Evolutionary conservation across 2,888 invertebrate species (phyloP), one percentile per base, ranked within the genome.

Genomic region (Cerceris ruficornis): DNA sequence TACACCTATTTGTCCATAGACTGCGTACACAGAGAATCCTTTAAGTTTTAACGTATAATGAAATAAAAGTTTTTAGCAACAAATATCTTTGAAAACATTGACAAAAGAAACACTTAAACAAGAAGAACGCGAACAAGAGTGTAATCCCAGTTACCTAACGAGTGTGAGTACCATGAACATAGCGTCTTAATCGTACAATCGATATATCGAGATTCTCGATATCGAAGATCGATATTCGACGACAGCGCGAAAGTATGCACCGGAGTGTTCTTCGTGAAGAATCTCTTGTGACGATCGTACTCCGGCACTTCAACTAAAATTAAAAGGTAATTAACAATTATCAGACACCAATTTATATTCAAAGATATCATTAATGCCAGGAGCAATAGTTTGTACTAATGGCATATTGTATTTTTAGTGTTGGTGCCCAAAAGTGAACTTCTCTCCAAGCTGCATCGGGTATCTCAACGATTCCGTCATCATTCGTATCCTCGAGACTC

Each of bases 141-240:
- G 14, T 61, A 46, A 61, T 46, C 9, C 13, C 7, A 46, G 6
- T 78, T 85, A 87, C 87, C 86, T 59, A 87, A 77, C 43, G 72
- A 81, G 14, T 75, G 46, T 8, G 86, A 65, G 68, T 84, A 83
- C 82, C 86, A 87, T 11, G 74, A 42, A 46, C 78, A 86, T 13
- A 87, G 70, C n/a, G 77, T 86, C 65, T 83, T 87, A 55, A 87
- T 73, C 1, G 87, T 87, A 62, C 82, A 84, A 66, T 87, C 85
- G 13, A 87, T 70, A 61, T 77, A 78, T 84, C 86, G 85, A 7
- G 85, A 85, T 13, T 84, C 83, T 8, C 62, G 79, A 69, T 77
- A 86, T 58, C 57, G 80, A 39, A 85, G 54, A 64, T 82, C 80
- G 14, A 82, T 70, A n/a, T 75, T 69, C 5, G 85, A 84, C n/a